Percentiles rank a stretch among this genome's conserved stretches.
These are phyloP conservation scores for Myopa tessellatipennis DNA, from an alignment of 2,888 invertebrate species.

Conservation along the genomic window DNA sequence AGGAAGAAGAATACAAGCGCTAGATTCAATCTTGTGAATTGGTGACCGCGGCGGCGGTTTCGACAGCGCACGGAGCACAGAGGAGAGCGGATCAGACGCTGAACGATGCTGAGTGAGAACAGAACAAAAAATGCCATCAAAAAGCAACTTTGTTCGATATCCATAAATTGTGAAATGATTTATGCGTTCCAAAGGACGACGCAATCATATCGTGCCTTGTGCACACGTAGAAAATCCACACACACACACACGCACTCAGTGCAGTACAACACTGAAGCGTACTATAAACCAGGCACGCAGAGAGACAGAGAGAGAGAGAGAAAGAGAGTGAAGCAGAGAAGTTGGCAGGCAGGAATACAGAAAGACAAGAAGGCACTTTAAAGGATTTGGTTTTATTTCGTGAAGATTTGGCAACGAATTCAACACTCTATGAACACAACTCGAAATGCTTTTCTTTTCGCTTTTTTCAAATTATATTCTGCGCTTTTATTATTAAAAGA, in stretches of 20 bases:
- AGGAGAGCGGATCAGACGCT: background rate
- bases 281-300: too few species aligned
- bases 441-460: too few species aligned
- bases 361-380: background rate
- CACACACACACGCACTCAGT: background rate
- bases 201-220: slow-evolving; percentile 10
- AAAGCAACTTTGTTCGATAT: slow-evolving; percentile 31
- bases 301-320: too few species aligned
- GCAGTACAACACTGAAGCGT: background rate
- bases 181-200: slow-evolving; percentile 26
- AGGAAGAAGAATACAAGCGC: background rate
- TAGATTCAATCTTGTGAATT: background rate
- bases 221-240: background rate
- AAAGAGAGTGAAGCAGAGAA: too few species aligned
- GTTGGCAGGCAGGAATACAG: too few species aligned
- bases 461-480: too few species aligned
- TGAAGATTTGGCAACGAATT: too few species aligned
- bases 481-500: too few species aligned
- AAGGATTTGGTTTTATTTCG: too few species aligned
- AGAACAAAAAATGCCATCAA: background rate
- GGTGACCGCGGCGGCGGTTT: background rate
- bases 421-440: too few species aligned
- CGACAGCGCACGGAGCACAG: background rate
- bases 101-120: background rate
- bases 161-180: slow-evolving; percentile 34